Conservation (phyloP, 1,140 invertebrate species). For the Calycopis cecrops region DNA sequence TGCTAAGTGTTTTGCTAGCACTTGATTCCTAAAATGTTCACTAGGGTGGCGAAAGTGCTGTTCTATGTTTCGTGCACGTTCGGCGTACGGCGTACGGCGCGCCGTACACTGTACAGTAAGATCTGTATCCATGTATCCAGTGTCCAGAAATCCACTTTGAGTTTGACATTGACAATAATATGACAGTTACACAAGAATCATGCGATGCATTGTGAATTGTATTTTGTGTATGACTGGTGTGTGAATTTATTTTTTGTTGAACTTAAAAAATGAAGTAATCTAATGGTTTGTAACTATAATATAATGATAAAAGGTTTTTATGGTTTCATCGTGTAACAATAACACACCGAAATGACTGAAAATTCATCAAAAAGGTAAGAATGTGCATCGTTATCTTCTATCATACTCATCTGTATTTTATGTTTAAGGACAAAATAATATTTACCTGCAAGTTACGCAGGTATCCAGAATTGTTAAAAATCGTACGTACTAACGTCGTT, state of each 20-base stretch:
- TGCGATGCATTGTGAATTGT: constrained; percentile 13
- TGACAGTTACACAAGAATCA: constrained; percentile 34
- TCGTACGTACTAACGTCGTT: no score
- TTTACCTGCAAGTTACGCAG: constrained; percentile 8
- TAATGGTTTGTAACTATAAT: constrained; percentile 23
- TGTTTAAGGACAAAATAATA: not conserved
- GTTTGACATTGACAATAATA: constrained; percentile 18
- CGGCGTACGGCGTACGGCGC: no score
- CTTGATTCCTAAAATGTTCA: no score
- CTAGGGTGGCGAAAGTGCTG: no score
- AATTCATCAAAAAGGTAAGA: constrained; percentile 67
- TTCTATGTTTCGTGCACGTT: no score
- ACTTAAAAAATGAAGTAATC: constrained; percentile 18
- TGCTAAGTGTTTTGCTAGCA: no score
- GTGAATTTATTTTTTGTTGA: constrained; percentile 20
- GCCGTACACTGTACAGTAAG: no score
- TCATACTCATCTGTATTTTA: not conserved
- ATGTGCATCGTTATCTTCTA: not conserved
- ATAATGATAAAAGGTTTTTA: constrained; percentile 22
- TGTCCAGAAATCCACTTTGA: no score
- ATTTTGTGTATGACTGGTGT: no score
- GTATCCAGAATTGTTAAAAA: no score
- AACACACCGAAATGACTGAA: constrained; percentile 58
- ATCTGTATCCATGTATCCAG: no score
- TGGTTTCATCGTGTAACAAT: constrained; percentile 33